Percentiles rank a stretch among this genome's conserved stretches.
phyloP scores from a whole-genome alignment of 2,113 vertebrate genomes.

The Rana temporaria region DNA sequence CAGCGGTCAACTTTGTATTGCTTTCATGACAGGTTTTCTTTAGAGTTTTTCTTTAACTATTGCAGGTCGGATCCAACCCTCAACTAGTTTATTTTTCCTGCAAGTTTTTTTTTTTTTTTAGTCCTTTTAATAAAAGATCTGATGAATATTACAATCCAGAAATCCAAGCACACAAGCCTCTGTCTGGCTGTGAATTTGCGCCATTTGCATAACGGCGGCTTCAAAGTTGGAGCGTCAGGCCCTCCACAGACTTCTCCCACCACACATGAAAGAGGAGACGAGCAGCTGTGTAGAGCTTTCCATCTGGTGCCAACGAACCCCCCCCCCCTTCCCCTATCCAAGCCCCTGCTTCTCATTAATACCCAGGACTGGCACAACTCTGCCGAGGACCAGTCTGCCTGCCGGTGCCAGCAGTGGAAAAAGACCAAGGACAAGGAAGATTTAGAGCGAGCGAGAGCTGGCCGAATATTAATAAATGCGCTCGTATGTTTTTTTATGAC shows the following conservation, averaged over 20 bases:
- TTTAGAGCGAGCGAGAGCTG: conserved; percentile 13
- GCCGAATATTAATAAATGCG: conserved; percentile 2
- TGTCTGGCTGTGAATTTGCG: conserved; percentile 20
- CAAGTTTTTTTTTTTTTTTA: conserved; percentile 20
- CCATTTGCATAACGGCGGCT: conserved; percentile 51
- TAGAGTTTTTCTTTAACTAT: background rate
- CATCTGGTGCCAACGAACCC: conserved; percentile 41
- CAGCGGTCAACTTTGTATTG: too few relatives aligned
- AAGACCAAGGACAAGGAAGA: conserved; percentile 24
- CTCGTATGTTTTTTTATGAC: conserved; percentile 22
- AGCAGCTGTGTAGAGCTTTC: conserved; percentile 47
- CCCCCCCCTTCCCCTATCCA: background rate
- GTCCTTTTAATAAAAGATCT: conserved; percentile 35
- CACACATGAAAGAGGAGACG: conserved; percentile 43
- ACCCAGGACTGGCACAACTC: conserved; percentile 34
- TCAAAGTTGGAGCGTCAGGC: conserved; percentile 39
- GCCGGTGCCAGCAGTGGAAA: conserved; percentile 12
- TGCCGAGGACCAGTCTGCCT: conserved; percentile 19
- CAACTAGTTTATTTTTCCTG: background rate
- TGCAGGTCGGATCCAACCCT: background rate
- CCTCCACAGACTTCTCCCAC: conserved; percentile 44
- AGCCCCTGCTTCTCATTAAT: conserved; percentile 43
- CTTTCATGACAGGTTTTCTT: too few relatives aligned
- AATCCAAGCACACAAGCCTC: background rate
- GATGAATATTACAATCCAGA: conserved; percentile 28